Conservation (phyloP, 2,888 invertebrate species). For the Argyra leucocephala region DNA sequence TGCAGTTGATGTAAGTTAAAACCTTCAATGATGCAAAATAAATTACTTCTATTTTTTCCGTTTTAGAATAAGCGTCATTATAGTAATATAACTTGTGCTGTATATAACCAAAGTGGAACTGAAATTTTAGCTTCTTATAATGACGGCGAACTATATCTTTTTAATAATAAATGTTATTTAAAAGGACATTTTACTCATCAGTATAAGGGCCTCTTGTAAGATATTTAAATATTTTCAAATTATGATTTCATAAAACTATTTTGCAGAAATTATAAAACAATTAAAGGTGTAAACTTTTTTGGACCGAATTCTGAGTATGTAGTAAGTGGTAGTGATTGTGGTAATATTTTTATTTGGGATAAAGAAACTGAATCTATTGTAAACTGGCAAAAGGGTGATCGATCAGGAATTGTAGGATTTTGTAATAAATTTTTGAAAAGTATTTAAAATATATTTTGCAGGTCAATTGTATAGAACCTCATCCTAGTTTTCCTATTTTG, state of each 20-base stretch:
- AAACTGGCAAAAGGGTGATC: conserved; percentile 77
- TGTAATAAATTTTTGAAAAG: neutral
- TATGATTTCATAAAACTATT: neutral
- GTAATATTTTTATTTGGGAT: conserved; percentile 82
- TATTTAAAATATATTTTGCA: conserved; percentile 22
- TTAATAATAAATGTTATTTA: conserved; percentile 54
- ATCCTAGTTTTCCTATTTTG: conserved; percentile 75
- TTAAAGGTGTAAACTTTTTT: conserved; percentile 90
- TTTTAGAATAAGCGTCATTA: conserved; percentile 30
- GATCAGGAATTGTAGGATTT: conserved; percentile 62
- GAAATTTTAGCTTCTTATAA: conserved; percentile 90
- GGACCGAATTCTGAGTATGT: conserved; percentile 84
- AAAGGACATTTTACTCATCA: conserved; percentile 45
- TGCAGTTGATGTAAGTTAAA: conserved; percentile 27
- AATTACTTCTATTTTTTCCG: conserved; percentile 12
- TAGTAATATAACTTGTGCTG: conserved; percentile 74
- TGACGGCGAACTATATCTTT: conserved; percentile 85
- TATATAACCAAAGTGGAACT: conserved; percentile 83
- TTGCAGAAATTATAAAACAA: conserved; percentile 56
- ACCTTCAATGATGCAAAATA: no score
- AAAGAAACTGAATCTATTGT: conserved; percentile 76
- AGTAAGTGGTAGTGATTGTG: conserved; percentile 89
- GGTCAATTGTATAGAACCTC: conserved; percentile 78
- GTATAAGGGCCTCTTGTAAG: conserved; percentile 54
- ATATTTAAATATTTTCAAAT: conserved; percentile 10